These are phyloP conservation scores for Cariama cristata DNA, from an alignment of 2,113 vertebrate genomes.

Conservation along the genomic window DNA sequence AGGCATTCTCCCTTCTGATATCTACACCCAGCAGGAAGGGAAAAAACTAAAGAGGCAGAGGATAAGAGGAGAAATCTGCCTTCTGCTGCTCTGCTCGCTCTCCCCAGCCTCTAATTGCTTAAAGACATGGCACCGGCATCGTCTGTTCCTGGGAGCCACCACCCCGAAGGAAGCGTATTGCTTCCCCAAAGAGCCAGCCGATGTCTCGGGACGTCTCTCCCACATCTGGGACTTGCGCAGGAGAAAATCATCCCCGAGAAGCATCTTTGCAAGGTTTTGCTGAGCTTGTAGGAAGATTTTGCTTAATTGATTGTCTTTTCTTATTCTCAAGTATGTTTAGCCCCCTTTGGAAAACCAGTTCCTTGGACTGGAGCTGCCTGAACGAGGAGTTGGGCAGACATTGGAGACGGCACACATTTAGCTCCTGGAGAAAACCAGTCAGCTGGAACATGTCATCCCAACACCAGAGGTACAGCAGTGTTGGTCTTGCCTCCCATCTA, in stretches of 20 bases:
- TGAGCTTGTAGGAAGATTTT: constrained; percentile 29
- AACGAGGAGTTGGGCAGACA: background rate
- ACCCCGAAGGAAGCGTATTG: background rate
- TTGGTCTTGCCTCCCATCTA: fast-evolving
- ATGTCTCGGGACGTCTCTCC: background rate
- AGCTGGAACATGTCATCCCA: background rate
- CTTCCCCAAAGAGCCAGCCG: background rate
- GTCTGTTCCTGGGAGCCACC: background rate
- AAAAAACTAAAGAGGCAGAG: background rate
- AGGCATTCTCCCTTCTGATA: background rate
- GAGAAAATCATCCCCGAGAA: background rate
- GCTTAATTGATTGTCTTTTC: background rate
- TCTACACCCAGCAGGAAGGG: background rate
- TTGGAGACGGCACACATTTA: fast-evolving
- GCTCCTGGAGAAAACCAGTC: background rate
- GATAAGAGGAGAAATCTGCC: background rate
- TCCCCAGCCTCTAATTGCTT: background rate
- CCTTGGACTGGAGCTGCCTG: background rate
- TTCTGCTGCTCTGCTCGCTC: background rate
- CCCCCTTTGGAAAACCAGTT: background rate
- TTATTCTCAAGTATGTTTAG: background rate
- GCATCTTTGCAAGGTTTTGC: background rate
- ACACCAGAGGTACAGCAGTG: fast-evolving
- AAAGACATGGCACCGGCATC: background rate
- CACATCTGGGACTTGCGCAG: background rate